These are phyloP conservation scores for Bombus polaris DNA, from an alignment of 1,140 invertebrate species.

Conservation along the genomic window DNA sequence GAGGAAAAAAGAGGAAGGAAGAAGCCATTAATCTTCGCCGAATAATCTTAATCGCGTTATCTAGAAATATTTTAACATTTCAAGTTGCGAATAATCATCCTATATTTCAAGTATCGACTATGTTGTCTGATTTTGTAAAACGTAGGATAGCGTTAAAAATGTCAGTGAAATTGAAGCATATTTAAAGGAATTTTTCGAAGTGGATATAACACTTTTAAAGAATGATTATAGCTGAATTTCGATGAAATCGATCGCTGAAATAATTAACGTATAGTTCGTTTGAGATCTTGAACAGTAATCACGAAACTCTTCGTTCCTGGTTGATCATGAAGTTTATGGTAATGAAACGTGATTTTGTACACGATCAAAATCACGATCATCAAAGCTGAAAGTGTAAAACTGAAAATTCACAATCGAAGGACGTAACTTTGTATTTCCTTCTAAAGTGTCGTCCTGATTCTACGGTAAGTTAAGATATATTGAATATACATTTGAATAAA, in stretches of 20 bases:
- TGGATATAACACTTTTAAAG: background rate
- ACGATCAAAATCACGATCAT: slow-evolving; percentile 11
- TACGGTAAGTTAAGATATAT: background rate
- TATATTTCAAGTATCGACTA: background rate
- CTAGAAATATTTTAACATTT: background rate
- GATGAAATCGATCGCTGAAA: background rate
- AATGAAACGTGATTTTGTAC: background rate
- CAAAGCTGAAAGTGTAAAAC: background rate
- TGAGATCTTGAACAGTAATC: background rate
- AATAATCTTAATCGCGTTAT: background rate
- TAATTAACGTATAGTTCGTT: background rate
- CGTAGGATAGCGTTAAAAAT: background rate
- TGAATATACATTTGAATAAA: background rate
- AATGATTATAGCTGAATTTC: background rate
- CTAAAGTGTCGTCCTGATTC: background rate
- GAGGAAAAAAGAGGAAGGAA: background rate
- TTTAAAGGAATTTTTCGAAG: background rate
- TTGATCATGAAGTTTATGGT: slow-evolving; percentile 32
- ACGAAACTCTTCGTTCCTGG: background rate
- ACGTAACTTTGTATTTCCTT: background rate
- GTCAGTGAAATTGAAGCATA: background rate
- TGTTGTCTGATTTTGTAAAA: background rate
- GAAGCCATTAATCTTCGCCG: background rate
- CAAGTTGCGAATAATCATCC: background rate
- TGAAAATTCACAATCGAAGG: background rate